A percentile compares a stretch with the other conserved stretches of the same genome.
These are phyloP conservation scores for Champsocephalus esox DNA, from an alignment of 2,797 vertebrate species.

Conservation along the genomic window DNA sequence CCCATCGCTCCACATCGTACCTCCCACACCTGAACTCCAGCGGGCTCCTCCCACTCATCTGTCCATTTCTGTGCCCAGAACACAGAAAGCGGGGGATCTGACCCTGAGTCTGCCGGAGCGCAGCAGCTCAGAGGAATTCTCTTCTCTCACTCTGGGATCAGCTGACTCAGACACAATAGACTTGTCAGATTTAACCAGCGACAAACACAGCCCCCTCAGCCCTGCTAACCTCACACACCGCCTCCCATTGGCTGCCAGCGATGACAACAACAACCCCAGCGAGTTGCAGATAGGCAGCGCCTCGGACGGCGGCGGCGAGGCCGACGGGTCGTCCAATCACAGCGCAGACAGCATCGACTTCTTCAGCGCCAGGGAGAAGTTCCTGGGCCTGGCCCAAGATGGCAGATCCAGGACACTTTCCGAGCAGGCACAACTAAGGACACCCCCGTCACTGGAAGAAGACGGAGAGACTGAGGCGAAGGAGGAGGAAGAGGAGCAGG, in stretches of 20 bases:
- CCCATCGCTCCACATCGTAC: constrained; percentile 69
- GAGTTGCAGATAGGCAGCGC: constrained; percentile 3
- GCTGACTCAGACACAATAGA: constrained; percentile 64
- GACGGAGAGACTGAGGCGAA: constrained; percentile 42
- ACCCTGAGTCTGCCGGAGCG: constrained; percentile 48
- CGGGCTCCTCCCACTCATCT: constrained; percentile 31
- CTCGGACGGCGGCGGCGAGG: constrained; percentile 41
- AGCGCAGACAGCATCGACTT: constrained; percentile 94
- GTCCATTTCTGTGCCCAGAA: constrained; percentile 41
- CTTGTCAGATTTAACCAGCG: constrained; percentile 54
- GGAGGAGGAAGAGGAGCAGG: constrained; percentile 56
- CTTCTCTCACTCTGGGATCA: constrained; percentile 73
- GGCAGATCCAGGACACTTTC: constrained; percentile 74
- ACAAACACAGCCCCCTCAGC: constrained; percentile 73
- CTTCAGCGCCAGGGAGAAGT: constrained; percentile 94
- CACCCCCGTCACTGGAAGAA: constrained; percentile 54
- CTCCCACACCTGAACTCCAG: constrained; percentile 65
- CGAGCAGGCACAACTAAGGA: constrained; percentile 79
- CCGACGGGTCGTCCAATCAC: constrained; percentile 80
- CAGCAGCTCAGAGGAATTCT: constrained; percentile 73
- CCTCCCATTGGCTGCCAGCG: constrained; percentile 10
- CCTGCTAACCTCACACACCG: constrained; percentile 31
- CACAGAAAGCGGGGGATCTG: constrained; percentile 46
- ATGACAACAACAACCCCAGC: constrained; percentile 75
- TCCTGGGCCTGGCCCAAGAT: constrained; percentile 92